Evolutionary conservation across 2,888 invertebrate genomes (phyloP).

Genomic region (Patella pellucida): DNA sequence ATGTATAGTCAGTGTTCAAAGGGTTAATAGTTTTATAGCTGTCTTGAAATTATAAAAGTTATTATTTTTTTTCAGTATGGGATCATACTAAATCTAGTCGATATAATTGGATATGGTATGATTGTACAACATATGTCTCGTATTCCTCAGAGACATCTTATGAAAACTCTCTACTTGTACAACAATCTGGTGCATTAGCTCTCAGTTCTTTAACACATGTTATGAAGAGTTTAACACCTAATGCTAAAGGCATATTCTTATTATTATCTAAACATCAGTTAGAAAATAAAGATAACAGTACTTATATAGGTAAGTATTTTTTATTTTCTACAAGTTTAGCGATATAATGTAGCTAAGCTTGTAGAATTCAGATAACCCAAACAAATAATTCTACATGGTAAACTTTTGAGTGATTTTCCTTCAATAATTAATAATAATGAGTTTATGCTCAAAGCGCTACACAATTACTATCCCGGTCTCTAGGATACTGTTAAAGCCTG

Average conservation of each 20-base stretch:
- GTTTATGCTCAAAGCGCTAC: too few species aligned
- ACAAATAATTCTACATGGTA: too few species aligned
- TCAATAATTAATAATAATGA: too few species aligned
- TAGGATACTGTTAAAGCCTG: too few species aligned
- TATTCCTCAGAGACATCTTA: conserved; percentile 81
- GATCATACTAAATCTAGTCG: conserved; percentile 87
- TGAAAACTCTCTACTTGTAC: conserved; percentile 85
- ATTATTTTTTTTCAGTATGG: conserved; percentile 77
- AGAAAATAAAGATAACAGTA: conserved; percentile 79
- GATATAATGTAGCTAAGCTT: not conserved
- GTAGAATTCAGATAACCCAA: too few species aligned
- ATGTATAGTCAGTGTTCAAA: too few species aligned
- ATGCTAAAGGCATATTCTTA: conserved; percentile 81
- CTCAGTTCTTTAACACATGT: conserved; percentile 90
- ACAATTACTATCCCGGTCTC: too few species aligned
- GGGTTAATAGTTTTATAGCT: too few species aligned
- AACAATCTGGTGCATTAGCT: conserved; percentile 77
- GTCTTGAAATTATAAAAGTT: not conserved
- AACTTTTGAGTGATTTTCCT: too few species aligned
- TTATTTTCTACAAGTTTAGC: not conserved
- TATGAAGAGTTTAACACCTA: conserved; percentile 89
- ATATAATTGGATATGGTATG: conserved; percentile 92
- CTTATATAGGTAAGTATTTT: conserved; percentile 80
- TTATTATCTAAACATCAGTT: conserved; percentile 87
- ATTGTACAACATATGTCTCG: conserved; percentile 86